Conservation (phyloP, 2,113 vertebrate genomes). For the Coptodon rendalli region DNA sequence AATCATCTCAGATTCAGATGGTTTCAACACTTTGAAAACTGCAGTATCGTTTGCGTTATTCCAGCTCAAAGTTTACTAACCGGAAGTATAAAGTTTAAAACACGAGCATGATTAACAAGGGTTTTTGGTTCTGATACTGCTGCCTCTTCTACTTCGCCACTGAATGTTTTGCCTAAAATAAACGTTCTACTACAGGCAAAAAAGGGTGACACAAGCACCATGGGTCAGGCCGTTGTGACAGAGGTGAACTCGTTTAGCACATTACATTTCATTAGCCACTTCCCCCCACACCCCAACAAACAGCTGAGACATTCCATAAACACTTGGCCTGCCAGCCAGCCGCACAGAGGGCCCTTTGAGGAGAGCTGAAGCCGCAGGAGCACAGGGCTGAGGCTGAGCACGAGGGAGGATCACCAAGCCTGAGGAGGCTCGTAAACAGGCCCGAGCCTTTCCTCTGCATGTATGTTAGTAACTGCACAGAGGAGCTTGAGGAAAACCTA, state of each 20-base stretch:
- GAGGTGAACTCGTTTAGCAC: constrained; percentile 54
- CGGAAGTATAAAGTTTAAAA: not conserved
- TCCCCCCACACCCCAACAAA: constrained; percentile 41
- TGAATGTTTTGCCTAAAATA: constrained; percentile 11
- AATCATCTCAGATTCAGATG: rapidly evolving
- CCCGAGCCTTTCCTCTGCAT: not conserved
- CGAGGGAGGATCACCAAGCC: constrained; percentile 46
- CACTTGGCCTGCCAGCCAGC: constrained; percentile 61
- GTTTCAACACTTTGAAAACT: not conserved
- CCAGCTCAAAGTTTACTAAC: not conserved
- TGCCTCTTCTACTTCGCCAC: not conserved
- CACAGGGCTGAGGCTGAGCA: constrained; percentile 25
- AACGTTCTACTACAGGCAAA: not conserved
- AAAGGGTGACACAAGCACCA: not conserved
- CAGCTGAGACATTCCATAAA: constrained; percentile 74
- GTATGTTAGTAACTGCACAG: not conserved
- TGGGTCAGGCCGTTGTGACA: constrained; percentile 39
- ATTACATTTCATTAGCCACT: constrained; percentile 57
- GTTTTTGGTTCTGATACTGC: not conserved
- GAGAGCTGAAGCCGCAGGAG: constrained; percentile 37
- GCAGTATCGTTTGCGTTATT: not conserved
- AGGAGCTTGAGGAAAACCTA: not conserved
- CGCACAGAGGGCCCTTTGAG: constrained; percentile 64
- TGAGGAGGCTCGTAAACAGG: constrained; percentile 36
- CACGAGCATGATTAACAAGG: not conserved